phyloP scores from a whole-genome alignment of 1,140 invertebrate species.

The Philopotamus ludificatus region DNA sequence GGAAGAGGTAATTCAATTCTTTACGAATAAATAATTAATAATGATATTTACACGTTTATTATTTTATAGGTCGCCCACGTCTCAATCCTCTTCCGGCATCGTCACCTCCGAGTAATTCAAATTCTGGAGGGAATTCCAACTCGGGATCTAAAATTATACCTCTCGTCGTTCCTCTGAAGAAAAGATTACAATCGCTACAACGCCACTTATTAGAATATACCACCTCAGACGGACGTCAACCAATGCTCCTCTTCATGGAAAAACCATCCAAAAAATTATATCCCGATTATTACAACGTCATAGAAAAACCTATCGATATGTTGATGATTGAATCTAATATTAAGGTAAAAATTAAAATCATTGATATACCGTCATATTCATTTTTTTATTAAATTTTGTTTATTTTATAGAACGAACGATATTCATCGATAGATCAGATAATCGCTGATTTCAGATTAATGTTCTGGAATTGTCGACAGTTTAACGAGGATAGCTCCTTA shows the following conservation, averaged over 20 bases:
- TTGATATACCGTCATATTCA: neutral
- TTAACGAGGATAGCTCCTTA: constrained; percentile 93
- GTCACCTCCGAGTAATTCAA: constrained; percentile 41
- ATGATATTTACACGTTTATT: constrained; percentile 20
- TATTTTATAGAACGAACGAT: constrained; percentile 56
- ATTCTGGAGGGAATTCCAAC: constrained; percentile 53
- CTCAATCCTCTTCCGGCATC: constrained; percentile 33
- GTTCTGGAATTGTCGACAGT: constrained; percentile 94
- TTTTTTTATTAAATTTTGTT: constrained; percentile 17
- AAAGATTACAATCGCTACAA: constrained; percentile 70
- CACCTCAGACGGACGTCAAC: constrained; percentile 76
- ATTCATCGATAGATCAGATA: constrained; percentile 62
- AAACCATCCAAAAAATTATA: constrained; percentile 95
- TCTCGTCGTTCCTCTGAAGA: constrained; percentile 68
- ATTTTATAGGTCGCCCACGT: constrained; percentile 34
- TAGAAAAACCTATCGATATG: constrained; percentile 93
- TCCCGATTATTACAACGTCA: constrained; percentile 95
- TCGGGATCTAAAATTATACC: constrained; percentile 57
- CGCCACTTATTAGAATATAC: constrained; percentile 77
- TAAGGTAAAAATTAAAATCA: constrained; percentile 58
- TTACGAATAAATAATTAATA: constrained; percentile 5
- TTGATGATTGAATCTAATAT: constrained; percentile 91
- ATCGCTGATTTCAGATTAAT: constrained; percentile 73
- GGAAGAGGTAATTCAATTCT: constrained; percentile 51
- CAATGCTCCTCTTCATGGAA: constrained; percentile 93